Evolutionary conservation across 2,113 vertebrate genomes (phyloP).

Genomic region (Notothenia rossii): DNA sequence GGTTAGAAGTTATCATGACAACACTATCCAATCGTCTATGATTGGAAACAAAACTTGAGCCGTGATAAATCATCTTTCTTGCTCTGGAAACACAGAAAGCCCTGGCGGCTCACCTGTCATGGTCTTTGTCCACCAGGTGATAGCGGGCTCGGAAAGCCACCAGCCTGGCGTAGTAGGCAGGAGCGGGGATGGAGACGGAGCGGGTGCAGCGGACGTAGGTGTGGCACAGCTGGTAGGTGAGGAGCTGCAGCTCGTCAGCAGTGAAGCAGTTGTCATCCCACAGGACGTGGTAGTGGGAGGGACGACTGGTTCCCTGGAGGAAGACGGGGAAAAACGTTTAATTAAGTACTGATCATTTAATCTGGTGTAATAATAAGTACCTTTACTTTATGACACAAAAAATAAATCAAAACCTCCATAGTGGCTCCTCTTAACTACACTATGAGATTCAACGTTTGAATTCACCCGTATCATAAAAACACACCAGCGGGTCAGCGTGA

Average conservation of each 20-base stretch:
- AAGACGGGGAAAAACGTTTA: neutral
- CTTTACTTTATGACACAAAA: no score
- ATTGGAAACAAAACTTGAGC: neutral
- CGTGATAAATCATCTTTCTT: neutral
- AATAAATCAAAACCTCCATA: no score
- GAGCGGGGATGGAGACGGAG: constrained; percentile 97
- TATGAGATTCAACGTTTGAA: no score
- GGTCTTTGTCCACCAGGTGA: constrained; percentile 99
- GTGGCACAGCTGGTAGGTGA: constrained; percentile 99
- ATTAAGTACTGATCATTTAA: neutral
- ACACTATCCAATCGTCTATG: neutral
- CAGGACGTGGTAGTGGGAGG: constrained; percentile 98
- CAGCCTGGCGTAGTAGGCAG: constrained; percentile 96
- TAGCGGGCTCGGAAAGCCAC: constrained; percentile 97
- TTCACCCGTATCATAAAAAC: no score
- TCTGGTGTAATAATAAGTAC: neutral
- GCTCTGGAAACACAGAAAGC: neutral
- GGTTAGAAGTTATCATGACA: no score
- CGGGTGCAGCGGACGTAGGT: constrained; percentile 97
- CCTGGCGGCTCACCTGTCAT: constrained; percentile 89
- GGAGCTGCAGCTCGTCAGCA: constrained; percentile 94
- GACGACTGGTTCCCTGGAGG: constrained; percentile 95
- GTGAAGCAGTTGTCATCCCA: constrained; percentile 99
- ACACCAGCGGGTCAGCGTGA: no score
- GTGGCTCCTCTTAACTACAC: no score